Evolutionary conservation across 2,113 vertebrate genomes (phyloP), one percentile per base, ranked within the genome.

Genomic region (Poecilia latipinna): DNA sequence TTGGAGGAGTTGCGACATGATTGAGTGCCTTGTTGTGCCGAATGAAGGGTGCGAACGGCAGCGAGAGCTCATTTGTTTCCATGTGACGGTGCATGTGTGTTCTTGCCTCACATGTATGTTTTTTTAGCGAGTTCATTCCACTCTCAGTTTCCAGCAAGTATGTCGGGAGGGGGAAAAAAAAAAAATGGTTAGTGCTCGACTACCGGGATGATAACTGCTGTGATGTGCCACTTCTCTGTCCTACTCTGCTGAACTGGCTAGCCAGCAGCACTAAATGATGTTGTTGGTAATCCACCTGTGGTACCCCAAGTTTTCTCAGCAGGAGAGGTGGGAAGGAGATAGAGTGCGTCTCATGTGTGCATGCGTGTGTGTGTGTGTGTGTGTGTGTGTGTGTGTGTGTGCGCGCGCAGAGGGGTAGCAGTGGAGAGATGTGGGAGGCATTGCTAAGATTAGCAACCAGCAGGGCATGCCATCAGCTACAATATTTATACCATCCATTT

Each of bases 301-400:
- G 83, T 74, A 84, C 82, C 88, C 78, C 48, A 26, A 86, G 68
- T 87, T 83, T 80, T 90, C 87, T 85, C 84, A 86, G 85, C 79
- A 51, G 88, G 89, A 80, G 70, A 72, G 66, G 69, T 65, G 68
- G 68, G 44, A 79, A 54, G 51, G 60, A 80, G 80, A 77, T 71
- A 63, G 63, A 74, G 63, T 29, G 63, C 61, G 64, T 66, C 42
- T 33, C 72, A 65, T 68, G 65, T 73, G 13, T 33, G 76, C 69
- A 68, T 66, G 31, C 1, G 4, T 4, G 12, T 15, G 12, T 15
- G 28, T 5, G 57, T 73, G 24, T 33, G 76, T 72, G 72, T 71
- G 31, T 4, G 42, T 4, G 12, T 1, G 12, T 15, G 28, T 5
- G 57, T 2, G 33, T 35, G 33, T 44, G 44, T 5, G 13, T 19